These are phyloP conservation scores for Hemithea aestivaria DNA, from an alignment of 2,888 invertebrate species.

Conservation along the genomic window DNA sequence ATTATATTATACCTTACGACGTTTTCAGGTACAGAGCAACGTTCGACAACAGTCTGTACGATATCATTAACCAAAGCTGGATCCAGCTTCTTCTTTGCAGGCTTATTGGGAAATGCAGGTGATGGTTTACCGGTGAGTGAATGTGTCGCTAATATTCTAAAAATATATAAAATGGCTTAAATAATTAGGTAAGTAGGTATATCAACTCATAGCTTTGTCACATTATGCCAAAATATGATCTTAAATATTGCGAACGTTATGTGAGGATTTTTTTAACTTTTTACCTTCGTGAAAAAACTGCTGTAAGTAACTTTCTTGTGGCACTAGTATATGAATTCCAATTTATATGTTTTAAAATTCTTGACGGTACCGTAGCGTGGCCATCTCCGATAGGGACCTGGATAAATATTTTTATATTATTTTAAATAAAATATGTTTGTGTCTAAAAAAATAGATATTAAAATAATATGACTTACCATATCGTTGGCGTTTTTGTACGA, in stretches of 20 bases:
- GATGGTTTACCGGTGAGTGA: slow-evolving; percentile 78
- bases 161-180: slow-evolving; percentile 18
- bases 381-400: slow-evolving; percentile 48
- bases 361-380: slow-evolving; percentile 37
- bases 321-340: slow-evolving; percentile 73
- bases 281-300: slow-evolving; percentile 67
- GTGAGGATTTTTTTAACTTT: neutral
- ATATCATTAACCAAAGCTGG: slow-evolving; percentile 70
- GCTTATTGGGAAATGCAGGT: slow-evolving; percentile 65
- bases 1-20: slow-evolving; percentile 39
- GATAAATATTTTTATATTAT: slow-evolving; percentile 1
- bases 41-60: slow-evolving; percentile 66
- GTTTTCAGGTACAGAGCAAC: slow-evolving; percentile 48
- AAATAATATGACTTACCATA: slow-evolving; percentile 23
- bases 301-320: slow-evolving; percentile 69
- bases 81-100: slow-evolving; percentile 63
- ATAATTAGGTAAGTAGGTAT: neutral
- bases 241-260: no score
- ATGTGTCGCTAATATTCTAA: slow-evolving; percentile 73
- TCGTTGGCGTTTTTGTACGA: slow-evolving; percentile 20
- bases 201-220: no score
- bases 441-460: neutral
- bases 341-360: slow-evolving; percentile 56
- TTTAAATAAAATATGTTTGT: no score
- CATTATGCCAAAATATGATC: no score